Evolutionary conservation across 2,797 vertebrate species (phyloP).

Genomic region (Chrysocyon brachyurus): DNA sequence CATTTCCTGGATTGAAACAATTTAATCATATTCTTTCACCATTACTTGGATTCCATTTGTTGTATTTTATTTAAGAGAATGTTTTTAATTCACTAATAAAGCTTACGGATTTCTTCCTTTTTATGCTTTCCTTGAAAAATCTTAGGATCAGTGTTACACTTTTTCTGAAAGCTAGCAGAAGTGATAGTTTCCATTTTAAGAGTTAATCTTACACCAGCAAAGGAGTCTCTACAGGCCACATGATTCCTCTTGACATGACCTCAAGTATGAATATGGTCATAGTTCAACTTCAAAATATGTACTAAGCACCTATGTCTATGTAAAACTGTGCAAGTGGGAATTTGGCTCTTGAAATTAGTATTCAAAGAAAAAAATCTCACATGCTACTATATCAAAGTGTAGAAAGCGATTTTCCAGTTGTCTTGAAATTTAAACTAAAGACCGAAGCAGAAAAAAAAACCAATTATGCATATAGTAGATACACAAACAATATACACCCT

Average conservation of each 20-base stretch:
- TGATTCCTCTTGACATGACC: not conserved
- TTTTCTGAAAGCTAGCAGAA: slow-evolving; percentile 45
- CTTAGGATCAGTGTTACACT: not conserved
- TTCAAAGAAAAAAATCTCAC: not conserved
- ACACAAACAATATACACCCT: not conserved
- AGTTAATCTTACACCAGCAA: not conserved
- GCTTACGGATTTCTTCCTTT: not conserved
- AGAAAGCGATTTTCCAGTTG: not conserved
- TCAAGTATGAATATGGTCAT: not conserved
- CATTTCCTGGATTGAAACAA: not conserved
- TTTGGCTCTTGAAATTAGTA: slow-evolving; percentile 40
- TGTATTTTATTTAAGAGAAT: not conserved
- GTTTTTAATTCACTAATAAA: not conserved
- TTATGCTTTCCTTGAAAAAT: not conserved
- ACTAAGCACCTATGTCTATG: not conserved
- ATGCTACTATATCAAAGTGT: not conserved
- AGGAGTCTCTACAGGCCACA: not conserved
- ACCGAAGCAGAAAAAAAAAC: slow-evolving; percentile 25
- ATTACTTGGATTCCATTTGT: not conserved
- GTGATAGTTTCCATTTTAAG: not conserved
- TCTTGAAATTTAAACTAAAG: not conserved
- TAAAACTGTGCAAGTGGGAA: not conserved
- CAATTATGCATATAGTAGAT: not conserved
- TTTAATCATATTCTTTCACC: not conserved
- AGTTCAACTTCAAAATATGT: slow-evolving; percentile 40